Percentiles rank a stretch among this genome's conserved stretches.
phyloP scores from a whole-genome alignment of 2,888 invertebrate genomes.

The Lottia gigantea region DNA sequence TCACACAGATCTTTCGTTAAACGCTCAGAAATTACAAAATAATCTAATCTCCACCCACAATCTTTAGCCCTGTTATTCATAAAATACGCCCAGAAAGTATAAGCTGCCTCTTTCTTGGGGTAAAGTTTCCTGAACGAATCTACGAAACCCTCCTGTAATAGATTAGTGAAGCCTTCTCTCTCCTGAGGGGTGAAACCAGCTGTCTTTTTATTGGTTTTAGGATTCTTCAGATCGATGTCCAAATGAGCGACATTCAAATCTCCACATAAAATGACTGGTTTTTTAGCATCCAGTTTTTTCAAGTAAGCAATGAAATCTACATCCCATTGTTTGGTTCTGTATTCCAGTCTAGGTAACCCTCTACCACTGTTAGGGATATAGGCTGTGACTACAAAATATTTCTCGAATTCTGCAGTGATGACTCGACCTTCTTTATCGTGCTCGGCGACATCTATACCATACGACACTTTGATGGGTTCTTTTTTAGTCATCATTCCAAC shows the following conservation, averaged over 20 bases:
- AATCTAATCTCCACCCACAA: conserved; percentile 97
- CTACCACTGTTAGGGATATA: conserved; percentile 95
- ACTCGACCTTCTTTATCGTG: conserved; percentile 80
- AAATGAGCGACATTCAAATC: conserved; percentile 97
- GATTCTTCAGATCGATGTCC: conserved; percentile 95
- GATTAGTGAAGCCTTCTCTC: conserved; percentile 87
- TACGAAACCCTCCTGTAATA: conserved; percentile 84
- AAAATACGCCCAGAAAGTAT: conserved; percentile 97
- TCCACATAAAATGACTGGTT: conserved; percentile 94
- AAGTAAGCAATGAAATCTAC: conserved; percentile 82
- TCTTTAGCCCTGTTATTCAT: conserved; percentile 86
- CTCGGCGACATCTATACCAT: conserved; percentile 79
- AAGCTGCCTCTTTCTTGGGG: conserved; percentile 84
- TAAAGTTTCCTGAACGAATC: conserved; percentile 89
- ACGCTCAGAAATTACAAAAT: conserved; percentile 88
- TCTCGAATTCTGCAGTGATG: conserved; percentile 92
- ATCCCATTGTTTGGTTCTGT: conserved; percentile 89
- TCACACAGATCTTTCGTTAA: conserved; percentile 83
- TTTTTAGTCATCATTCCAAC: conserved; percentile 87
- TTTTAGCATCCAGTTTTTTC: conserved; percentile 82
- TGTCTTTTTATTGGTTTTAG: conserved; percentile 86
- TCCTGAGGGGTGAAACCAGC: conserved; percentile 97
- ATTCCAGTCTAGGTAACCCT: conserved; percentile 85
- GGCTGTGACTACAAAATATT: conserved; percentile 87
- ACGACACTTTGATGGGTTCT: conserved; percentile 84